These are phyloP conservation scores for Perdix hodgsoniae DNA, from an alignment of 2,797 vertebrate genomes.

Conservation along the genomic window DNA sequence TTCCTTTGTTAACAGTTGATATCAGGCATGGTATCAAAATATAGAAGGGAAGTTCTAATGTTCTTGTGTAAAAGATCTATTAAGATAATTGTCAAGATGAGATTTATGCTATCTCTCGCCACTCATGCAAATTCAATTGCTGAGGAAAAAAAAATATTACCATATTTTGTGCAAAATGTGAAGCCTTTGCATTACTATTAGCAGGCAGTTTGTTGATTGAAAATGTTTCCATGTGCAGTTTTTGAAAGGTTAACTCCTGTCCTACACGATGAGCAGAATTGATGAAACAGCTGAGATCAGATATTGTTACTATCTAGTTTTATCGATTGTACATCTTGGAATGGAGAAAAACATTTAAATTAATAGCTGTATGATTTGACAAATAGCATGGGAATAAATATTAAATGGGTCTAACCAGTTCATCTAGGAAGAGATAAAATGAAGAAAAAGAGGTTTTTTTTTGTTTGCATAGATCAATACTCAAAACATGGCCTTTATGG, in stretches of 20 bases:
- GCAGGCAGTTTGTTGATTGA: not conserved
- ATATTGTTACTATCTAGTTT: not conserved
- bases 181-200: not conserved
- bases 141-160: not conserved
- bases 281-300: constrained; percentile 16
- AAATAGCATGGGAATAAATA: not conserved
- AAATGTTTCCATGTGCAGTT: not conserved
- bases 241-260: not conserved
- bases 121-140: not conserved
- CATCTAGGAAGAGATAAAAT: not conserved
- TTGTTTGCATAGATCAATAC: not conserved
- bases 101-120: not conserved
- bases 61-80: not conserved
- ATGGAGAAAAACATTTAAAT: not conserved
- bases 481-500: not conserved
- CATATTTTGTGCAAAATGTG: not conserved
- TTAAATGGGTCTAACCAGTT: not conserved
- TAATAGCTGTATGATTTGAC: not conserved
- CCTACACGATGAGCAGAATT: not conserved
- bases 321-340: not conserved
- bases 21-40: not conserved
- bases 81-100: too few species aligned
- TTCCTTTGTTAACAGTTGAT: not conserved
- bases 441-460: not conserved
- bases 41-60: not conserved